A percentile compares a stretch with the other conserved stretches of the same genome.
phyloP scores from a whole-genome alignment of 1,140 invertebrate genomes.

The Caenorhabditis brenneri region DNA sequence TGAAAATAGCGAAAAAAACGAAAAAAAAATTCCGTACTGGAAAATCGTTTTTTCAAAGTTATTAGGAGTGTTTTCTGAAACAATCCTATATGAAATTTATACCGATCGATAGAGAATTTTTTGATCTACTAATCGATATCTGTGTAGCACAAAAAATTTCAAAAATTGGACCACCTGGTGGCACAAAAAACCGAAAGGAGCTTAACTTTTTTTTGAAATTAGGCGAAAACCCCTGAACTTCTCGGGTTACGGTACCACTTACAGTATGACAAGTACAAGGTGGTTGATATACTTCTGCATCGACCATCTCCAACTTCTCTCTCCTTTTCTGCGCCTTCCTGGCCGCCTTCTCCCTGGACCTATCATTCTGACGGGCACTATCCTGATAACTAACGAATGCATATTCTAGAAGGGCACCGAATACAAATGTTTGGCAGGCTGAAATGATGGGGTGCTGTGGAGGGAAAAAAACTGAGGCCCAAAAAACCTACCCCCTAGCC shows the following conservation, averaged over 20 bases:
- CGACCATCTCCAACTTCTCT: conserved; percentile 55
- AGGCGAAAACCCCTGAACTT: too few relatives aligned
- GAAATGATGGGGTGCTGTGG: conserved; percentile 84
- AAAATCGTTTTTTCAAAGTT: not conserved
- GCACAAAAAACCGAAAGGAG: too few relatives aligned
- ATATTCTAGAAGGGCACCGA: conserved; percentile 90
- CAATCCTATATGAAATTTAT: too few relatives aligned
- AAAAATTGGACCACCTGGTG: too few relatives aligned
- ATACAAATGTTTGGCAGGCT: conserved; percentile 81
- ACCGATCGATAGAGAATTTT: too few relatives aligned
- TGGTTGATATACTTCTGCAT: conserved; percentile 56
- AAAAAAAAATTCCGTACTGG: too few relatives aligned
- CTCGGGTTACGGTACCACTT: too few relatives aligned
- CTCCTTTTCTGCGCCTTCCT: conserved; percentile 50
- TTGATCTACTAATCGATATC: too few relatives aligned
- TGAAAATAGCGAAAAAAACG: too few relatives aligned
- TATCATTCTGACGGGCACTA: conserved; percentile 48
- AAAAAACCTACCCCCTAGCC: conserved; percentile 79
- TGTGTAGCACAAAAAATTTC: too few relatives aligned
- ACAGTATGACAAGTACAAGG: conserved; percentile 57
- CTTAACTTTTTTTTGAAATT: too few relatives aligned
- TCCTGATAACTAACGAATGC: conserved; percentile 85
- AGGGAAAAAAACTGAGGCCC: not conserved
- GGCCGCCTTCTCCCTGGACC: conserved; percentile 32
- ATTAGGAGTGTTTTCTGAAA: too few relatives aligned